Conservation (phyloP, 2,888 invertebrate species). For the Baccha elongata region DNA sequence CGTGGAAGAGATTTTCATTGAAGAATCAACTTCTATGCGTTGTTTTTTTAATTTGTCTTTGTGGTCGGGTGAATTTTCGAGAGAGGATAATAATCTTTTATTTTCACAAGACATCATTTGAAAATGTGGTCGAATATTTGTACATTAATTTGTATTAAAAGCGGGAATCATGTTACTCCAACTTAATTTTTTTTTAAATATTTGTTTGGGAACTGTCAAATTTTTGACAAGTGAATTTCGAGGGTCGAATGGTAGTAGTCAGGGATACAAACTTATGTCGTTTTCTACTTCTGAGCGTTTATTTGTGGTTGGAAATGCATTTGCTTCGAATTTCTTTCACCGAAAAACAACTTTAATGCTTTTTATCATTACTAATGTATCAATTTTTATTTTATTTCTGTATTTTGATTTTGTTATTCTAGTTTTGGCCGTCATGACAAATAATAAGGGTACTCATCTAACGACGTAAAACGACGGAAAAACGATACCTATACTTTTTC, state of each 20-base stretch:
- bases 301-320: no score
- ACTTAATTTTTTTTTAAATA: neutral
- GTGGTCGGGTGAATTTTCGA: slow-evolving; percentile 57
- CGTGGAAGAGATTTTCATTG: neutral
- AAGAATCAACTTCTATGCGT: neutral
- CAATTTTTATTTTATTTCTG: no score
- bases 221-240: neutral
- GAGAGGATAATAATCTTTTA: slow-evolving; percentile 69
- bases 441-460: no score
- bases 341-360: no score
- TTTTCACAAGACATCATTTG: slow-evolving; percentile 28
- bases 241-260: neutral
- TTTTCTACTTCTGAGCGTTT: no score
- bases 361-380: no score
- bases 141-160: neutral
- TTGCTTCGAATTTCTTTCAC: no score
- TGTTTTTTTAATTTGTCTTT: slow-evolving; percentile 66
- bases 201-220: neutral
- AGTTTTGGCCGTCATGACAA: no score
- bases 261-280: neutral
- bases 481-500: no score
- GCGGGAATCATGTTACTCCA: neutral
- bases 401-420: no score
- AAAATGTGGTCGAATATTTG: no score
- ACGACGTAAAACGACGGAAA: no score